Percentiles rank a stretch among this genome's conserved stretches.
These are phyloP conservation scores for Acrobeloides nanus DNA, from an alignment of 2,888 invertebrate genomes.

Conservation along the genomic window DNA sequence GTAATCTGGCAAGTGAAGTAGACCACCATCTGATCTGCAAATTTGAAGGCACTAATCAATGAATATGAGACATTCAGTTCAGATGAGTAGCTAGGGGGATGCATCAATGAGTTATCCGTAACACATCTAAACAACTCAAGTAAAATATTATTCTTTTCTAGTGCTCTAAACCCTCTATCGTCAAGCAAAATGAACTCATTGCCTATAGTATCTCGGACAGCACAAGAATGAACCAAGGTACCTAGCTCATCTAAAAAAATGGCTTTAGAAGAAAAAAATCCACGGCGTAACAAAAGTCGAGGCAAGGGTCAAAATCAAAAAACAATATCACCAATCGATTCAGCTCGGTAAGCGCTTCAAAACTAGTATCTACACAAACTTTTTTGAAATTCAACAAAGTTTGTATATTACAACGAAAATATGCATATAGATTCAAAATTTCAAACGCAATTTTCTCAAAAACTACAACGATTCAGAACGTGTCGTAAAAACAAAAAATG, in stretches of 20 bases:
- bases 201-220: constrained; percentile 45
- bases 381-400: too few species aligned
- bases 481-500: too few species aligned
- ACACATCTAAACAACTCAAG: constrained; percentile 33
- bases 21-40: constrained; percentile 48
- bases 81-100: constrained; percentile 34
- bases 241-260: constrained; percentile 22
- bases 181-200: constrained; percentile 45
- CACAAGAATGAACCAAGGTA: constrained; percentile 49
- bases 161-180: constrained; percentile 37
- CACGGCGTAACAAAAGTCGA: not conserved
- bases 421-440: too few species aligned
- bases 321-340: too few species aligned
- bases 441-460: too few species aligned
- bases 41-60: constrained; percentile 43
- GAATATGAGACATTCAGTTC: constrained; percentile 36
- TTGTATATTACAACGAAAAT: too few species aligned
- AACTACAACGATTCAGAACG: too few species aligned
- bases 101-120: constrained; percentile 33
- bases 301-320: too few species aligned
- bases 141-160: constrained; percentile 2
- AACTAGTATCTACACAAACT: too few species aligned
- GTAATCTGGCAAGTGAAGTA: constrained; percentile 51
- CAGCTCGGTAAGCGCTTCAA: too few species aligned
- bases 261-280: constrained; percentile 2